Conservation (phyloP, 2,113 vertebrate species). For the Cyprinus carpio region DNA sequence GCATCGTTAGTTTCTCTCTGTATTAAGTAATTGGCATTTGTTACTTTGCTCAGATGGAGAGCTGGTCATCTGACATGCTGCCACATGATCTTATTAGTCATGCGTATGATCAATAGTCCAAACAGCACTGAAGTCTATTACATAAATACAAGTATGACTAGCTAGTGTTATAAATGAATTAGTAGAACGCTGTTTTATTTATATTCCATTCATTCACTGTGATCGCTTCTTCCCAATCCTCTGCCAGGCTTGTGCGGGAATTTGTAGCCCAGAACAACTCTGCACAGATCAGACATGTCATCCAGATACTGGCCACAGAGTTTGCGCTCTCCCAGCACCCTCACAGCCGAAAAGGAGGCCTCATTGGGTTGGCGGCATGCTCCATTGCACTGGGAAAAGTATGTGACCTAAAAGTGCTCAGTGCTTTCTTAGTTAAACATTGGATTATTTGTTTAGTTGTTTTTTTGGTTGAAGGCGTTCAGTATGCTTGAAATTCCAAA, state of each 20-base stretch:
- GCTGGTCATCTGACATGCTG: conserved; percentile 26
- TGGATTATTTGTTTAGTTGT: background rate
- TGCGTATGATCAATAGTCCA: conserved; percentile 14
- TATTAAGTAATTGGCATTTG: background rate
- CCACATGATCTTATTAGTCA: background rate
- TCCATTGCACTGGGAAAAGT: conserved; percentile 96
- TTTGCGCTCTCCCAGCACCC: conserved; percentile 96
- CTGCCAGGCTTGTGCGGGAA: conserved; percentile 86
- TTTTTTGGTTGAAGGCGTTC: background rate
- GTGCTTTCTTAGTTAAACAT: too few relatives aligned
- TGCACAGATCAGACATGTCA: conserved; percentile 93
- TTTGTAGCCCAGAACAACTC: conserved; percentile 97
- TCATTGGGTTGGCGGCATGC: conserved; percentile 94
- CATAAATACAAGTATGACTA: background rate
- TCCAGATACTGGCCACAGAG: conserved; percentile 93
- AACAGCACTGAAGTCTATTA: background rate
- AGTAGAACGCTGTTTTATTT: background rate
- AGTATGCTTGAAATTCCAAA: background rate
- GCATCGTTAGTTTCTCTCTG: background rate
- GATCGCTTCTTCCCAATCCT: conserved; percentile 10
- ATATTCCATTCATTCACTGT: background rate
- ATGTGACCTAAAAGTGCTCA: background rate
- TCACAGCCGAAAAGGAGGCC: conserved; percentile 97
- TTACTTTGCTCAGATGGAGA: background rate
- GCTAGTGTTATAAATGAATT: background rate